phyloP scores from a whole-genome alignment of 2,888 invertebrate genomes.

The Pollenia angustigena region DNA sequence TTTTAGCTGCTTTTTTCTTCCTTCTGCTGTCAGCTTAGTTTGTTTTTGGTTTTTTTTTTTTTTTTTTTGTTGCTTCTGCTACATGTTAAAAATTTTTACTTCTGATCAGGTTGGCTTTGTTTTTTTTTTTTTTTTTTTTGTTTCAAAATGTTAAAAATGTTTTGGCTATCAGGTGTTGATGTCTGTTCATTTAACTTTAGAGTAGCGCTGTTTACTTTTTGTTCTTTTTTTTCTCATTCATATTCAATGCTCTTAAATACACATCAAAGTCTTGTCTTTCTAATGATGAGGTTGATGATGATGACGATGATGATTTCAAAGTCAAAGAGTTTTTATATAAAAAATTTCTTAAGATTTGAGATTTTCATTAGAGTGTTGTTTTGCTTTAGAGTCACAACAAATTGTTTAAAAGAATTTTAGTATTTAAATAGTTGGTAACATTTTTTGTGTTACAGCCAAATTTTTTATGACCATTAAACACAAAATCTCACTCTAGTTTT shows the following conservation, averaged over 20 bases:
- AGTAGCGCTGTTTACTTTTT: not conserved
- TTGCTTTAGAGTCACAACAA: conserved; percentile 19
- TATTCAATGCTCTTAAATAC: conserved; percentile 47
- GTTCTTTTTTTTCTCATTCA: not conserved
- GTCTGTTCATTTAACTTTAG: conserved; percentile 77
- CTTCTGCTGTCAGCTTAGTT: conserved; percentile 42
- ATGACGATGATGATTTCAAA: conserved; percentile 56
- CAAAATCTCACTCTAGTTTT: conserved; percentile 19
- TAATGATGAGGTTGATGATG: conserved; percentile 33
- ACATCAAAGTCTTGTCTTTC: conserved; percentile 57
- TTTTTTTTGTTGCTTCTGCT: conserved; percentile 19
- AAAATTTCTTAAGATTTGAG: conserved; percentile 30
- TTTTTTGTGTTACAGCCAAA: not conserved
- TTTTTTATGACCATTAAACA: conserved; percentile 3
- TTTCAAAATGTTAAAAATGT: conserved; percentile 67
- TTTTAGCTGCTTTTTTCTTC: conserved; percentile 18
- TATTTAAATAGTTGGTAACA: conserved; percentile 26
- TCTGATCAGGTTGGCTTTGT: conserved; percentile 61
- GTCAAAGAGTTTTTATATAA: conserved; percentile 22
- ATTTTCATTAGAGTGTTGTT: conserved; percentile 34
- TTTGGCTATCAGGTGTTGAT: conserved; percentile 83
- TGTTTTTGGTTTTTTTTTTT: not conserved
- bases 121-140: conserved; percentile 46
- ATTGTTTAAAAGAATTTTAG: conserved; percentile 46
- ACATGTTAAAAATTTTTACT: conserved; percentile 55